phyloP scores from a whole-genome alignment of 1,140 invertebrate species.

The honey bee (Apis mellifera) region Amel_HAv3.1 CM009937.2:12226001-12226500 shows the following conservation, averaged over 20 bases:
- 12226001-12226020: slow-evolving; percentile 42
- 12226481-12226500: not conserved
- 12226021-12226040: slow-evolving; percentile 36
- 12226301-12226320: no score
- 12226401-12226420: not conserved
- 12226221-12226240: not conserved
- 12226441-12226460: slow-evolving; percentile 13
- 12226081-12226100: not conserved
- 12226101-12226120: not conserved
- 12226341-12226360: not conserved
- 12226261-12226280: not conserved
- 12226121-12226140: no score
- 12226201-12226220: not conserved
- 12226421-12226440: not conserved
- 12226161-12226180: not conserved
- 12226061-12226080: not conserved
- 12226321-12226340: not conserved
- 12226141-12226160: slow-evolving; percentile 23
- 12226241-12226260: not conserved
- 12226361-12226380: not conserved
- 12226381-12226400: no score
- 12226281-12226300: not conserved
- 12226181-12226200: not conserved
- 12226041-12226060: not conserved
- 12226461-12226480: not conserved